A percentile compares a stretch with the other conserved stretches of the same genome.
phyloP scores from a whole-genome alignment of 2,113 vertebrate genomes.

The Chiloscyllium plagiosum region DNA sequence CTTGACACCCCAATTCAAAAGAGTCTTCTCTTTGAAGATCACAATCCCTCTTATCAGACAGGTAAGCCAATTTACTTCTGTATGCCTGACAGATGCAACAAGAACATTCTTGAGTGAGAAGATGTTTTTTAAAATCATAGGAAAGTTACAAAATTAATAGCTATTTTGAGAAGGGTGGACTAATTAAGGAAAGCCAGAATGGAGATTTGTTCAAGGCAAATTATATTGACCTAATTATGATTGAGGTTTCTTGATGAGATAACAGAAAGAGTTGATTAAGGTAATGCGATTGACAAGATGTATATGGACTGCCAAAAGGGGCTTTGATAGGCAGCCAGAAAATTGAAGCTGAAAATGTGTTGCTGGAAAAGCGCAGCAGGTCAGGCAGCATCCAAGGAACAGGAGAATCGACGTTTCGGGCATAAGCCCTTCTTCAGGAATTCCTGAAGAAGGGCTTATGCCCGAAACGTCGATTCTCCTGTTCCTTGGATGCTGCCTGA shows the following conservation, averaged over 20 bases:
- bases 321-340: neutral
- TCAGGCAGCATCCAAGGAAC: too few species aligned
- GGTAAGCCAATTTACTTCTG: neutral
- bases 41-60: neutral
- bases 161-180: neutral
- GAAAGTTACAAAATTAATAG: neutral
- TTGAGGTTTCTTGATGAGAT: neutral
- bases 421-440: too few species aligned
- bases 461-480: too few species aligned
- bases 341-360: too few species aligned
- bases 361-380: too few species aligned
- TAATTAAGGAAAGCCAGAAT: neutral
- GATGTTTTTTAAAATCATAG: neutral
- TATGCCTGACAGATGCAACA: neutral
- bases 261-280: neutral
- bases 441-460: too few species aligned
- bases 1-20: neutral
- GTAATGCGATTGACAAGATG: neutral
- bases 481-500: too few species aligned
- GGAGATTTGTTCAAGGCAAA: neutral
- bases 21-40: neutral
- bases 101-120: neutral
- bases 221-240: neutral
- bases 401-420: too few species aligned
- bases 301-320: neutral